Conservation (phyloP, 92 coral and sea anemone species). For the Virgularia gustaviana region DNA sequence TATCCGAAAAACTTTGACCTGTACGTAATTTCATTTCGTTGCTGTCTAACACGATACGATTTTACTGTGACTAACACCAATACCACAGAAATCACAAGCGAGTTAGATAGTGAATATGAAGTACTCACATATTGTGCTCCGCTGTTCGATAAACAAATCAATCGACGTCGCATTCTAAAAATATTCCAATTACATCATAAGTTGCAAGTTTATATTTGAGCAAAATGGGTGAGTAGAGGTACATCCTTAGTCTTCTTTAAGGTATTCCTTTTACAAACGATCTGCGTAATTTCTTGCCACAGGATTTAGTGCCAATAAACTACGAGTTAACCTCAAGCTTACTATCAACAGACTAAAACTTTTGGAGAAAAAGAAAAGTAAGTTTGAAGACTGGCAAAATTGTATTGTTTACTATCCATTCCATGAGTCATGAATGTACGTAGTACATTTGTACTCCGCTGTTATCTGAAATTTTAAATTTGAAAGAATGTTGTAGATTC, state of each 20-base stretch:
- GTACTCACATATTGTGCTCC: too few relatives aligned
- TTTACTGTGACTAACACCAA: too few relatives aligned
- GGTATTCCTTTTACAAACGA: too few relatives aligned
- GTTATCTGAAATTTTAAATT: too few relatives aligned
- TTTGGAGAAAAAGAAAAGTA: conserved; percentile 94
- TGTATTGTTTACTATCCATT: not conserved
- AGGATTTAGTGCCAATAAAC: conserved; percentile 91
- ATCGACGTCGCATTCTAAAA: conserved; percentile 42
- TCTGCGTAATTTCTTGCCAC: conserved; percentile 45
- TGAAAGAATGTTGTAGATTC: too few relatives aligned
- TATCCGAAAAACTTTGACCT: not conserved
- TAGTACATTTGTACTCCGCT: not conserved
- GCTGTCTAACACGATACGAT: too few relatives aligned
- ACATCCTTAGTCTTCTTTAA: too few relatives aligned
- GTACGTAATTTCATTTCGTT: not conserved
- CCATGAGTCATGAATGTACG: not conserved
- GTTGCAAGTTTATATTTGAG: not conserved
- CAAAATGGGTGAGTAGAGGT: conserved; percentile 27
- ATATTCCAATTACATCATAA: conserved; percentile 9
- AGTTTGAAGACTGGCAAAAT: too few relatives aligned
- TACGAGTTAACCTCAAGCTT: conserved; percentile 83
- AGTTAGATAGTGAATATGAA: too few relatives aligned
- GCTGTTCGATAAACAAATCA: too few relatives aligned
- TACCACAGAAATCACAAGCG: too few relatives aligned
- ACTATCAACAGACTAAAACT: conserved; percentile 88